These are phyloP conservation scores for Lemur catta DNA, from an alignment of 2,797 vertebrate species.

Conservation along the genomic window DNA sequence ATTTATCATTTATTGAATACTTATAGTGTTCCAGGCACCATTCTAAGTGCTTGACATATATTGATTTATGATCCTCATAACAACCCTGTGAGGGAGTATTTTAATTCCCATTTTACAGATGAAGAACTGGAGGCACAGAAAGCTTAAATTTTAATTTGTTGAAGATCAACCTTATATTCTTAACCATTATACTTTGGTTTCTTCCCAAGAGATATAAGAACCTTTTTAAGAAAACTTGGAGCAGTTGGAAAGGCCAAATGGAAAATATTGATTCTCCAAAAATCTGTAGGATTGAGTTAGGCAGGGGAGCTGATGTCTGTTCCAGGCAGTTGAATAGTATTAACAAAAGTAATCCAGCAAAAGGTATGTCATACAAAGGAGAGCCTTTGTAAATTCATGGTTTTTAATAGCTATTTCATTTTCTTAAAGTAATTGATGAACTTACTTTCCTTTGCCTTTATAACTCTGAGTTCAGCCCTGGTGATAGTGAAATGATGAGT, in stretches of 20 bases:
- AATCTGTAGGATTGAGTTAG: background rate
- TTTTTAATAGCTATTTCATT: constrained; percentile 23
- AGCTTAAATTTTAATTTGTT: constrained; percentile 29
- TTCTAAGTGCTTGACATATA: background rate
- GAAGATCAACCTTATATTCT: background rate
- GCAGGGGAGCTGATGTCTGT: background rate
- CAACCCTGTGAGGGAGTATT: background rate
- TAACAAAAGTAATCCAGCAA: background rate
- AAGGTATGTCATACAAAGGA: background rate
- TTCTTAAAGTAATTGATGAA: background rate
- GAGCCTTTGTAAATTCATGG: background rate
- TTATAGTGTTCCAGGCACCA: background rate
- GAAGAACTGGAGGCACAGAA: background rate
- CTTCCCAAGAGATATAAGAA: background rate
- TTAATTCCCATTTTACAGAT: background rate
- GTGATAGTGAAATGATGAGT: background rate
- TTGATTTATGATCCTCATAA: background rate
- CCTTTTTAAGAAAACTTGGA: background rate
- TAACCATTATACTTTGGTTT: background rate
- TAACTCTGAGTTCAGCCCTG: background rate
- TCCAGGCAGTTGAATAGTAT: background rate
- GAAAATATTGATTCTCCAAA: background rate
- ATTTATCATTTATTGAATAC: background rate
- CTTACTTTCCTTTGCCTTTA: background rate
- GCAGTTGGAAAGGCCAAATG: background rate